These are phyloP conservation scores for Ictalurus furcatus DNA, from an alignment of 2,113 vertebrate species.

Conservation along the genomic window DNA sequence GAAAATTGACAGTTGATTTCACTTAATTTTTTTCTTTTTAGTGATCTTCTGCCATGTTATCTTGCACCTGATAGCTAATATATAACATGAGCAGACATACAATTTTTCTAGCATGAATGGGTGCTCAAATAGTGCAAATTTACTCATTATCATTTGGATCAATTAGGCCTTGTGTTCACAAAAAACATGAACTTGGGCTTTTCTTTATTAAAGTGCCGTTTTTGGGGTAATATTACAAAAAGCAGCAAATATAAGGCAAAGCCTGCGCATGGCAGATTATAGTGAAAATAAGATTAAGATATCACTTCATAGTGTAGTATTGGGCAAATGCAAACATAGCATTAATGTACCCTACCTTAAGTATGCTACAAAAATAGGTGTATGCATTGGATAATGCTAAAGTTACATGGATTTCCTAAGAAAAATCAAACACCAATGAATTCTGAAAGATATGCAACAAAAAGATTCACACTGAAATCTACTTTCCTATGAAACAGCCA, in stretches of 20 bases:
- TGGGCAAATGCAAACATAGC: slow-evolving; percentile 2
- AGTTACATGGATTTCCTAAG: slow-evolving; percentile 13
- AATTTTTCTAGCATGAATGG: neutral
- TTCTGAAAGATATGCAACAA: neutral
- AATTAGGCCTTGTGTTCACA: neutral
- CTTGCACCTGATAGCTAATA: neutral
- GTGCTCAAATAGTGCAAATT: slow-evolving; percentile 30
- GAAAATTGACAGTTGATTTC: neutral
- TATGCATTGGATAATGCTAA: slow-evolving; percentile 9
- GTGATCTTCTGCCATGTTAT: neutral
- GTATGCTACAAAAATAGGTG: slow-evolving; percentile 33
- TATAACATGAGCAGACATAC: neutral
- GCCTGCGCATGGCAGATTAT: slow-evolving; percentile 10
- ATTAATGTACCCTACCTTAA: neutral
- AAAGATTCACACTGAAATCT: neutral
- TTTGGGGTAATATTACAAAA: slow-evolving; percentile 4
- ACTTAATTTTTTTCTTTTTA: neutral
- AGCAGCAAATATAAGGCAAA: slow-evolving; percentile 44
- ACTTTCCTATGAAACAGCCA: slow-evolving; percentile 11
- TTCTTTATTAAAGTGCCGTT: slow-evolving; percentile 25
- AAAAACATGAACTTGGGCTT: neutral
- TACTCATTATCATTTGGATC: slow-evolving; percentile 21
- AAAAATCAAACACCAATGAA: neutral
- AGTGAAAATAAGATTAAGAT: slow-evolving; percentile 1
- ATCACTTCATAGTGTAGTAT: neutral